Percentiles rank a stretch among this genome's conserved stretches.
Conservation (phyloP, 2,888 invertebrate genomes). For the Notocelia uddmanniana region DNA sequence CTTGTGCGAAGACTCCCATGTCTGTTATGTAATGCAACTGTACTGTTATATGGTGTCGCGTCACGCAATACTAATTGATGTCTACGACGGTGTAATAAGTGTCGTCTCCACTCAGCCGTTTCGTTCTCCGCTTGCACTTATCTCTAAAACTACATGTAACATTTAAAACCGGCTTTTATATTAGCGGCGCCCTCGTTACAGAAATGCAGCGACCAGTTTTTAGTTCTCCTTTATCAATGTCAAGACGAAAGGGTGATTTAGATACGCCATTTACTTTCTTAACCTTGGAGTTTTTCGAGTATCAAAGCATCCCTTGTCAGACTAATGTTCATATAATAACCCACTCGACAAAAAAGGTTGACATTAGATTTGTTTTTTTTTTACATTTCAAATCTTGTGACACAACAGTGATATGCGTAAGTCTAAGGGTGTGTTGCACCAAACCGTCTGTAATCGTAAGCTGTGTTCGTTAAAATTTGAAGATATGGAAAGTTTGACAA, state of each 20-base stretch:
- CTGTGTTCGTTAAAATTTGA: no score
- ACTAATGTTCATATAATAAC: constrained; percentile 22
- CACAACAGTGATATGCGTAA: not conserved
- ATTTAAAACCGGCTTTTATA: constrained; percentile 70
- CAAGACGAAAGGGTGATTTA: constrained; percentile 52
- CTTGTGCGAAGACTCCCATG: constrained; percentile 75
- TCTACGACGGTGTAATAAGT: constrained; percentile 46
- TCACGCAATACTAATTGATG: constrained; percentile 75
- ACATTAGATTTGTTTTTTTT: not conserved
- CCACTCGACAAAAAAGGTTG: not conserved
- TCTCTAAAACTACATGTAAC: constrained; percentile 60
- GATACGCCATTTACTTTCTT: constrained; percentile 27
- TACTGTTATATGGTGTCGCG: constrained; percentile 76
- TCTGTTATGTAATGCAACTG: constrained; percentile 73
- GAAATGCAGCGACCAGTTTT: constrained; percentile 59
- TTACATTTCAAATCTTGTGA: not conserved
- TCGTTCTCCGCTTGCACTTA: constrained; percentile 56
- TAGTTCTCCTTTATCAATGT: constrained; percentile 56
- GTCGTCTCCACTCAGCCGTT: constrained; percentile 51
- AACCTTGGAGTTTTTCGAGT: constrained; percentile 22
- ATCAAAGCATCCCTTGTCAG: constrained; percentile 10
- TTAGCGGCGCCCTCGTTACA: constrained; percentile 61
- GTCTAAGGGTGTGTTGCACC: no score
- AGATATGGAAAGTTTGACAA: no score
- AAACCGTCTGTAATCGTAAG: no score